A percentile compares a stretch with the other conserved stretches of the same genome.
phyloP scores from a whole-genome alignment of 2,888 invertebrate genomes.

The Phasia obesa region DNA sequence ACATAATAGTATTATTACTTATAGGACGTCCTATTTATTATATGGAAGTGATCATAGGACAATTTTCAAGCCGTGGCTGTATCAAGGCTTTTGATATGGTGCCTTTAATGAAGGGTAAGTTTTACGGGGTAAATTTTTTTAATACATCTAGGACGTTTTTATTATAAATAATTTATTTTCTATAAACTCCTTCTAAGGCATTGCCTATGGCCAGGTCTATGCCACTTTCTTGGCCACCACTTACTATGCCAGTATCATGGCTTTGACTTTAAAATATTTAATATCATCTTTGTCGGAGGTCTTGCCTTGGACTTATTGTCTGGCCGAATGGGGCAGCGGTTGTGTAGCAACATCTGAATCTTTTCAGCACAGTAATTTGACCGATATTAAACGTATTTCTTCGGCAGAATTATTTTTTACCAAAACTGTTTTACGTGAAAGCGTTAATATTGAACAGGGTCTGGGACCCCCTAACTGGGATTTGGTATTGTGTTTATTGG shows the following conservation, averaged over 20 bases:
- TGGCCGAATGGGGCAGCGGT: constrained; percentile 83
- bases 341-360: constrained; percentile 78
- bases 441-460: constrained; percentile 82
- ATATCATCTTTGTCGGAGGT: constrained; percentile 85
- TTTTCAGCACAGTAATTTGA: constrained; percentile 60
- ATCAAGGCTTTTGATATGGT: constrained; percentile 86
- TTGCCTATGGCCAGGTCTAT: constrained; percentile 85
- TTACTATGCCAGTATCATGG: constrained; percentile 87
- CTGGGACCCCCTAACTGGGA: constrained; percentile 84
- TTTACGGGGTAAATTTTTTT: too few relatives aligned
- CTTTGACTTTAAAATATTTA: constrained; percentile 86
- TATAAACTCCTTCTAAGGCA: constrained; percentile 81
- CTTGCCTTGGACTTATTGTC: constrained; percentile 86
- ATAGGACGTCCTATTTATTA: constrained; percentile 88
- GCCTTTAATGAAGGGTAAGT: constrained; percentile 87
- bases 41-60: constrained; percentile 88
- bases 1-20: constrained; percentile 85
- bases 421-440: constrained; percentile 83
- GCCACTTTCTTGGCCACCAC: constrained; percentile 85
- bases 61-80: constrained; percentile 88
- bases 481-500: constrained; percentile 83
- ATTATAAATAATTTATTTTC: not conserved
- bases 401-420: constrained; percentile 82
- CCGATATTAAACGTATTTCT: constrained; percentile 73
- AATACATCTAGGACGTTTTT: too few relatives aligned